Percentiles rank a stretch among this genome's conserved stretches.
Conservation (phyloP, 1,140 invertebrate species). For the Lasioglossum albipes region DNA sequence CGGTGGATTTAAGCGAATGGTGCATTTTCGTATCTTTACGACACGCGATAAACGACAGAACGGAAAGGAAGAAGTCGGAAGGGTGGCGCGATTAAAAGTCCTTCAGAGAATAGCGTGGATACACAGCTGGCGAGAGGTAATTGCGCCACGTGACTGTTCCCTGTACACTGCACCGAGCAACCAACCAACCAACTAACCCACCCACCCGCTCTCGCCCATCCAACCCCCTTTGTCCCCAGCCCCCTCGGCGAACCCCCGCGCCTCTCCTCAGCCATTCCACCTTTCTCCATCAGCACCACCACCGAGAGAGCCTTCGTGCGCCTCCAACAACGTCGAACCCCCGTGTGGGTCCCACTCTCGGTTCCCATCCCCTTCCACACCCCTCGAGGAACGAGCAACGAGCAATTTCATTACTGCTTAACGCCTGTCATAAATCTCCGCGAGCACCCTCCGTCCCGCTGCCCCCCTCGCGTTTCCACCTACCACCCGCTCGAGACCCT, state of each 20-base stretch:
- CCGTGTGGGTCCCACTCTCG: slow-evolving; percentile 64
- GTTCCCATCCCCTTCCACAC: slow-evolving; percentile 61
- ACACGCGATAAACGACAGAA: slow-evolving; percentile 66
- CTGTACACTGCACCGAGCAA: slow-evolving; percentile 59
- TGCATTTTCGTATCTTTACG: slow-evolving; percentile 54
- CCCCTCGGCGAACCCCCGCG: slow-evolving; percentile 35
- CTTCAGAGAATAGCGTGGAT: slow-evolving; percentile 70
- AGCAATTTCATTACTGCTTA: slow-evolving; percentile 81
- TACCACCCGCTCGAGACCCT: slow-evolving; percentile 49
- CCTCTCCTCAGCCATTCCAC: slow-evolving; percentile 11
- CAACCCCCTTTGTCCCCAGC: neutral
- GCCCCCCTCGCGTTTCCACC: slow-evolving; percentile 43
- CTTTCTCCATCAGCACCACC: slow-evolving; percentile 26
- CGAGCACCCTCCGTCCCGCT: slow-evolving; percentile 66
- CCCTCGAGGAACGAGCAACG: slow-evolving; percentile 77
- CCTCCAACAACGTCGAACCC: slow-evolving; percentile 63
- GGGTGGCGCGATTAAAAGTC: slow-evolving; percentile 70
- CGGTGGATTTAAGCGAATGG: slow-evolving; percentile 25
- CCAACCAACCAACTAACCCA: slow-evolving; percentile 37
- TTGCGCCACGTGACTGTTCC: slow-evolving; percentile 72
- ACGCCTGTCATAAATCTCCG: slow-evolving; percentile 80
- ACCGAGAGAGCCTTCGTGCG: slow-evolving; percentile 27
- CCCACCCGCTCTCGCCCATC: slow-evolving; percentile 12
- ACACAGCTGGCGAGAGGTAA: slow-evolving; percentile 71
- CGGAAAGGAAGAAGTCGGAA: slow-evolving; percentile 37